These are phyloP conservation scores for Psittacula cyanocephala DNA, from an alignment of 2,113 vertebrate species.

Conservation along the genomic window DNA sequence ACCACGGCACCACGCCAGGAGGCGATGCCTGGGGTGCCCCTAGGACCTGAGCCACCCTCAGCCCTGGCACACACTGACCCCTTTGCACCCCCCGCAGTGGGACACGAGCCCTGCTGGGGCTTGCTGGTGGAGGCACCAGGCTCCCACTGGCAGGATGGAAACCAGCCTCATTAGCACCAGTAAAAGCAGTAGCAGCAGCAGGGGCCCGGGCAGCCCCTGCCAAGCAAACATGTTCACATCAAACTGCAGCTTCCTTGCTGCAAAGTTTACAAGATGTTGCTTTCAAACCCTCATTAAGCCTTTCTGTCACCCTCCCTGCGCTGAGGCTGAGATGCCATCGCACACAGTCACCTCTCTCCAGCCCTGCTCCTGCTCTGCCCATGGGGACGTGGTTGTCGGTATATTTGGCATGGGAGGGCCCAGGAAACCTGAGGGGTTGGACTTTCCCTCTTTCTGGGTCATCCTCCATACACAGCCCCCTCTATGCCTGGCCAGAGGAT, in stretches of 20 bases:
- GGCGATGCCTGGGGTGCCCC: not conserved
- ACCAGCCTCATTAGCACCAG: constrained; percentile 22
- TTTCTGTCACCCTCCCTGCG: not conserved
- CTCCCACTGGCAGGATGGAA: not conserved
- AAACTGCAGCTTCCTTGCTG: constrained; percentile 29
- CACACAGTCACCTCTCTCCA: fast-evolving
- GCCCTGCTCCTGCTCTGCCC: not conserved
- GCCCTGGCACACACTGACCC: not conserved
- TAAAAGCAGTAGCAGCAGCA: constrained; percentile 37
- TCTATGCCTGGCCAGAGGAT: too few relatives aligned
- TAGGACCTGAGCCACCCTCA: not conserved
- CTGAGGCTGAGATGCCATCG: not conserved
- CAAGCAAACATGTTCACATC: constrained; percentile 26
- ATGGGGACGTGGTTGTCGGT: fast-evolving
- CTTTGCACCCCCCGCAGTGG: not conserved
- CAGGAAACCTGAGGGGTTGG: not conserved
- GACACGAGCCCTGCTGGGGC: not conserved
- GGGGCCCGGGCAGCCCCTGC: constrained; percentile 27
- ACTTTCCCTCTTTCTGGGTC: not conserved
- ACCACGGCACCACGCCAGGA: not conserved
- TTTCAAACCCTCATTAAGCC: constrained; percentile 37
- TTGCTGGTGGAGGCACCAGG: not conserved
- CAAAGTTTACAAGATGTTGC: constrained; percentile 56
- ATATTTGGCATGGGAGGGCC: not conserved
- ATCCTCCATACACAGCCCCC: not conserved